Conservation (phyloP, 1,140 invertebrate genomes). For the Cotesia vestalis region DNA sequence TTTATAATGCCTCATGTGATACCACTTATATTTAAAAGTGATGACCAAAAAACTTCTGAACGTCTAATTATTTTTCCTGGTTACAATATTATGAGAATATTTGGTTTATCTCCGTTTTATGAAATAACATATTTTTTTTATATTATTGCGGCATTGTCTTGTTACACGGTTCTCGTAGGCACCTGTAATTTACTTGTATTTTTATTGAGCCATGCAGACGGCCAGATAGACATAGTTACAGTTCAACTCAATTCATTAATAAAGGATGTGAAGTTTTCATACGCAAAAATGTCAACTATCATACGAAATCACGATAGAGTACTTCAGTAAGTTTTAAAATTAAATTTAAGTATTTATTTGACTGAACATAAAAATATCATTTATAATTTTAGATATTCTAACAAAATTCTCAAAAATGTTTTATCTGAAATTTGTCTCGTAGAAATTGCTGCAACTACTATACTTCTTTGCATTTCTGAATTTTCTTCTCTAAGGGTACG, state of each 20-base stretch:
- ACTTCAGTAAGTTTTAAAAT: constrained; percentile 11
- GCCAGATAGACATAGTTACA: too few relatives aligned
- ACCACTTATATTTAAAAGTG: neutral
- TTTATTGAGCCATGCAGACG: neutral
- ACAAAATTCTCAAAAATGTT: neutral
- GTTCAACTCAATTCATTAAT: constrained; percentile 5
- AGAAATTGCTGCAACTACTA: constrained; percentile 42
- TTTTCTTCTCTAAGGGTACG: constrained; percentile 40
- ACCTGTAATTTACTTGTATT: constrained; percentile 32
- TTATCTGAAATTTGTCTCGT: constrained; percentile 39
- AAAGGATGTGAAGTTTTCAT: neutral
- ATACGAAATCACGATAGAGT: constrained; percentile 16
- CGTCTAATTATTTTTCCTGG: constrained; percentile 5
- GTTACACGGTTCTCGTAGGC: constrained; percentile 21
- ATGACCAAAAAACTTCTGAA: neutral
- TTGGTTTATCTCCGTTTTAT: constrained; percentile 33
- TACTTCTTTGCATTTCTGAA: constrained; percentile 41
- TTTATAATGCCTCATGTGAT: constrained; percentile 27
- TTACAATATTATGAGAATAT: constrained; percentile 38
- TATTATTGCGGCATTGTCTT: constrained; percentile 27
- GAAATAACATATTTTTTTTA: constrained; percentile 42
- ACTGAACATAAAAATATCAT: neutral
- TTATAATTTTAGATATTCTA: neutral
- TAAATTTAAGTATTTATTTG: too few relatives aligned
- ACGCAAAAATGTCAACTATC: constrained; percentile 4